phyloP scores from a whole-genome alignment of 2,797 vertebrate species.

The Micropoecilia bifurca region DNA sequence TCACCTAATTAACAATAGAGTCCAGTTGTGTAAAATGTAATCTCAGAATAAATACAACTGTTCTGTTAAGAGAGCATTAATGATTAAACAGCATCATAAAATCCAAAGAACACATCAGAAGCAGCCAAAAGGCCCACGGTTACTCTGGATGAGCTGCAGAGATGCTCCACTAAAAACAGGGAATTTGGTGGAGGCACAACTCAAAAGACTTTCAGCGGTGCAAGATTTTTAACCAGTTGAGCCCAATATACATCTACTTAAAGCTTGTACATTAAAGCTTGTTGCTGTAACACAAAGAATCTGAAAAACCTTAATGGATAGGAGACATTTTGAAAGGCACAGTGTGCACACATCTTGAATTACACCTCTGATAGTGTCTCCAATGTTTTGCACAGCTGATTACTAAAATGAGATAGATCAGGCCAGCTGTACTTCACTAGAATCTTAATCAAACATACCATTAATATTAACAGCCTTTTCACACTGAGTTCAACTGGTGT shows the following conservation, averaged over 20 bases:
- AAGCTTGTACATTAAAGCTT: too few relatives aligned
- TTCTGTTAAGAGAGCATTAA: neutral
- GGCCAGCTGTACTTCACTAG: slow-evolving; percentile 22
- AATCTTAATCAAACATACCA: slow-evolving; percentile 18
- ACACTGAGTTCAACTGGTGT: neutral
- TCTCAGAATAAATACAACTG: neutral
- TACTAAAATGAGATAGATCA: slow-evolving; percentile 27
- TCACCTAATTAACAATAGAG: neutral
- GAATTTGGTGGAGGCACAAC: neutral
- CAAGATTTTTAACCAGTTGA: too few relatives aligned
- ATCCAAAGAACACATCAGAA: neutral
- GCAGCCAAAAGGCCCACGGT: neutral
- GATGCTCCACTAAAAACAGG: neutral
- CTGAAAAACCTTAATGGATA: neutral
- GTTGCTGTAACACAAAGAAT: neutral
- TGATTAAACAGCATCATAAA: neutral
- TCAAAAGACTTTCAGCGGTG: neutral
- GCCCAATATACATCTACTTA: neutral
- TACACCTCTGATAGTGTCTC: neutral
- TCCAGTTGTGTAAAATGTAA: neutral
- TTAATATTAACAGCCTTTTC: slow-evolving; percentile 26
- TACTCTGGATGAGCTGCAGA: neutral
- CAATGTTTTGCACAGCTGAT: slow-evolving; percentile 40
- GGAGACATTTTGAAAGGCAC: neutral
- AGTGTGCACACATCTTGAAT: neutral